Base-by-base conservation (phyloP, 1,140 invertebrate genomes). In the Cherax destructor region DNA sequence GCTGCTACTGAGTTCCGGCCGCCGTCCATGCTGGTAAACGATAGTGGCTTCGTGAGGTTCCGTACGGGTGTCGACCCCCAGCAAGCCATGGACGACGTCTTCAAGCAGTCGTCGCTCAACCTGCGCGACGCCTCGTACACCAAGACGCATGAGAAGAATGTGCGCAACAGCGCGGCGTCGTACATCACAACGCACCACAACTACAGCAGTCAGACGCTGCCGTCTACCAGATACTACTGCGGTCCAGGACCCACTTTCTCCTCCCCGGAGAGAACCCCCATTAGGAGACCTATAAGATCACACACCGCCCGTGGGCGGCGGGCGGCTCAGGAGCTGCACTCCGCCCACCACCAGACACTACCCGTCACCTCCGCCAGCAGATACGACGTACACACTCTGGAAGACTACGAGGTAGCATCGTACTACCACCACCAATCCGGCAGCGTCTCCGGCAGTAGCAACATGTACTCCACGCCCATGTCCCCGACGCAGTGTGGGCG, bases 11-110 rank as follows among this genome's bases (percentile, higher is more conserved):
- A 41, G 30, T 41, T 41, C 30, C 65, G 65, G 65, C 65, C 65
- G 6, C 21, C 94, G n/a, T 96, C 95, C 91, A 98, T 98, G 97
- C 95, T 98, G 80, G 97, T 97, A 5, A 97, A 97, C 91, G 97
- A 98, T 93, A 97, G 97, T 93, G 97, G 97, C 1, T 98, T 98
- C 94, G 96, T 98, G 4, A 95, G 97, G 80, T 98, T 98, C 95
- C 95, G 97, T 49, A 80, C 88, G 1, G 83, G 81, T 47, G 84
- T 74, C 11, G 92, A 92, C 41, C 84, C 84, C 52, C 61, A 76
- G 56, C 78, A 83, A 30, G 47, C 88, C 30, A 83, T 77, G 69
- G 88, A 83, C 74, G 81, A 90, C 50, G 83, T 84, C 9, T 61
- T 84, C 49, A 52, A 78, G n/a, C 61, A 56, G 47, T 83, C 80